Evolutionary conservation across 2,113 vertebrate species (phyloP).

Genomic region (Coptodon bakossiorum): DNA sequence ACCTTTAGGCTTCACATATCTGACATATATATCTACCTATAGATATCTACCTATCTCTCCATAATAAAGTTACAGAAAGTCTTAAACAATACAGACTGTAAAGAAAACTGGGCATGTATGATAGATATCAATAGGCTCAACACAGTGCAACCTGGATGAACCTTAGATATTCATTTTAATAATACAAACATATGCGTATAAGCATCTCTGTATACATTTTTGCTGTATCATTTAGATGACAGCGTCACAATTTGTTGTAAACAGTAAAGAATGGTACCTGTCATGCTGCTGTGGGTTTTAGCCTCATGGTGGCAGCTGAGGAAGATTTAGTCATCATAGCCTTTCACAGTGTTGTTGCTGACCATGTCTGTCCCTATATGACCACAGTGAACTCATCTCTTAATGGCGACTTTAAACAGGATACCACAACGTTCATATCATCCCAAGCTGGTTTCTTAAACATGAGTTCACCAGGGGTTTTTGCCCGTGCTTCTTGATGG

Average conservation of each 20-base stretch:
- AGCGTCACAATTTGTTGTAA: neutral
- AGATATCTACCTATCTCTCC: neutral
- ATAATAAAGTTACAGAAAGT: neutral
- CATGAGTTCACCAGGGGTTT: neutral
- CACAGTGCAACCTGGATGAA: neutral
- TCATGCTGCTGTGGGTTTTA: neutral
- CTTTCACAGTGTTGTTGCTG: neutral
- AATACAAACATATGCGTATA: neutral
- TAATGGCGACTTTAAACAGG: neutral
- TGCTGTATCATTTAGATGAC: neutral
- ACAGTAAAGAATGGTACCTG: neutral
- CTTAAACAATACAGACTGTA: neutral
- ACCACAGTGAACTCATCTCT: neutral
- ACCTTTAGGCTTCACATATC: neutral
- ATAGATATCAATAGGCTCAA: neutral
- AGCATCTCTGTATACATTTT: neutral
- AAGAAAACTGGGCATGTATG: neutral
- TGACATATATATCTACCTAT: neutral
- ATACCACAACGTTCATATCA: neutral
- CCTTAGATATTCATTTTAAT: neutral
- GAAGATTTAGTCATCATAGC: neutral
- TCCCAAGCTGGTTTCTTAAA: neutral
- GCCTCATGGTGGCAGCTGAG: neutral
- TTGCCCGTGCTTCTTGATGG: neutral
- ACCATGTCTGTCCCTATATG: neutral